Evolutionary conservation across 2,113 vertebrate genomes (phyloP).

Genomic region (Trematomus loennbergii): DNA sequence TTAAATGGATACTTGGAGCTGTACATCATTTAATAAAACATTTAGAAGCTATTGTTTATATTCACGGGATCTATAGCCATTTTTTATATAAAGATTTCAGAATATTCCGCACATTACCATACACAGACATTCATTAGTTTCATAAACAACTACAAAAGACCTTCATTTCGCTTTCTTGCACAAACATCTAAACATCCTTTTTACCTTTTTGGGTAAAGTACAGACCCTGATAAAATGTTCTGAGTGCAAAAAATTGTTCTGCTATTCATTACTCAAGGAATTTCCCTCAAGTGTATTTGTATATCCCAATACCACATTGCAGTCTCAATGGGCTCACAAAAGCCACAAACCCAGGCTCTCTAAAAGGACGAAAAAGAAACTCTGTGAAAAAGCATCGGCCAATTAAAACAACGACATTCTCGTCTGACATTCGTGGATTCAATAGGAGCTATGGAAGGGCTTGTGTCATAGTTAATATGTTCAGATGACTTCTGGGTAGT

Average conservation of each 20-base stretch:
- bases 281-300: conserved; percentile 51
- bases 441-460: neutral
- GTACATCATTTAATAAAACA: too few relatives aligned
- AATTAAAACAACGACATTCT: neutral
- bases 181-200: conserved; percentile 48
- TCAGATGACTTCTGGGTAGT: too few relatives aligned
- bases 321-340: conserved; percentile 4
- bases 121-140: neutral
- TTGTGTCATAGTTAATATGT: neutral
- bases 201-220: conserved; percentile 27
- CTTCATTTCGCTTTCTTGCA: conserved; percentile 15
- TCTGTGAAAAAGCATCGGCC: neutral
- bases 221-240: conserved; percentile 10
- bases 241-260: conserved; percentile 24
- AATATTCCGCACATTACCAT: neutral
- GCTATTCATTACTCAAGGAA: conserved; percentile 4
- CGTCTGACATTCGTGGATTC: neutral
- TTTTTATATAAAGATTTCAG: too few relatives aligned
- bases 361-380: neutral
- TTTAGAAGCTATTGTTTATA: too few relatives aligned
- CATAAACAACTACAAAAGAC: conserved; percentile 20
- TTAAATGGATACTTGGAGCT: too few relatives aligned
- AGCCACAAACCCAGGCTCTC: neutral
- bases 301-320: neutral
- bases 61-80: too few relatives aligned